These are phyloP conservation scores for Parthenolecanium corni DNA, from an alignment of 2,888 invertebrate species.

Conservation along the genomic window DNA sequence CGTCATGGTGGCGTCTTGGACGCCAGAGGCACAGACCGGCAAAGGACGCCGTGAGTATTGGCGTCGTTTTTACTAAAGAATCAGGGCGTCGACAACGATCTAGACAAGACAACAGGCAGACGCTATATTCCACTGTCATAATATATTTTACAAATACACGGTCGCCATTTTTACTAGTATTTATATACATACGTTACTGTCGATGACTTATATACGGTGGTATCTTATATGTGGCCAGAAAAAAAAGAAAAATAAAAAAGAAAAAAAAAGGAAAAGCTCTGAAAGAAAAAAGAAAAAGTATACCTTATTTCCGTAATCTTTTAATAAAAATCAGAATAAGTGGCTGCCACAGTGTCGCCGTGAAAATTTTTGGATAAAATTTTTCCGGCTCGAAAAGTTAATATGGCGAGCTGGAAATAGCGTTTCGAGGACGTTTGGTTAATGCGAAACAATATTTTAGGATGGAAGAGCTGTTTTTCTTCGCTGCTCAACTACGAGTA, in stretches of 20 bases:
- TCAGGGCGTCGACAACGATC: constrained; percentile 23
- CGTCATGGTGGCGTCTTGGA: constrained; percentile 17
- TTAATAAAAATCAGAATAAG: no score
- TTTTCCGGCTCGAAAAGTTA: no score
- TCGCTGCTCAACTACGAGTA: no score
- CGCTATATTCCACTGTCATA: constrained; percentile 16
- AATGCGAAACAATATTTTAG: no score
- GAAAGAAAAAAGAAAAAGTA: no score
- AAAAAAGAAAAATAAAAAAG: background rate
- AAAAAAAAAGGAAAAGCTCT: no score
- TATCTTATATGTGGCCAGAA: background rate
- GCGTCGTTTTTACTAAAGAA: constrained; percentile 20
- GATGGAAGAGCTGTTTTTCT: no score
- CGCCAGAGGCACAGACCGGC: constrained; percentile 21
- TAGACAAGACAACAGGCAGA: constrained; percentile 24
- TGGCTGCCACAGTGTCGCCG: no score
- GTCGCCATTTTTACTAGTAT: constrained; percentile 5
- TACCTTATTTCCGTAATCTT: no score
- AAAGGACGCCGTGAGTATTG: constrained; percentile 24
- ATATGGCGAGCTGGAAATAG: no score
- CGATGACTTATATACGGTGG: constrained; percentile 6
- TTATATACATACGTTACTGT: constrained; percentile 9
- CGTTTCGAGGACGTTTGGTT: no score
- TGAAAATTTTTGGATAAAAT: no score
- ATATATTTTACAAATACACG: constrained; percentile 7